These are phyloP conservation scores for Aurelia aurita DNA, from an alignment of 30 jellyfish, hydroid and myxozoan species.

Conservation along the genomic window DNA sequence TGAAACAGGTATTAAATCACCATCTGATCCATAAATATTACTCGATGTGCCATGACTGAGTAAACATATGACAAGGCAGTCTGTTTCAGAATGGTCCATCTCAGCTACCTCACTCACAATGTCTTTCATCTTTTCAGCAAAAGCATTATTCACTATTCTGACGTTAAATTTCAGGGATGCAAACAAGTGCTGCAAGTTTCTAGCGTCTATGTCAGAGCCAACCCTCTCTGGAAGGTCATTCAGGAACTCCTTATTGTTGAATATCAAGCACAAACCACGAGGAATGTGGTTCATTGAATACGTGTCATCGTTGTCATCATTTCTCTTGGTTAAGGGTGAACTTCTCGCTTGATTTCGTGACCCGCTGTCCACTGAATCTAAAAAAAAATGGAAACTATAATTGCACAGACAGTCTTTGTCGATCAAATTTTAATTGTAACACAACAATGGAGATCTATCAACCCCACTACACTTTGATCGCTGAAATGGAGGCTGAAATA, in stretches of 20 bases:
- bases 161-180: slow-evolving; percentile 58
- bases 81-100: slow-evolving; percentile 42
- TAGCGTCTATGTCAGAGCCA: slow-evolving; percentile 81
- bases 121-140: slow-evolving; percentile 53
- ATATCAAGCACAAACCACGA: slow-evolving; percentile 81
- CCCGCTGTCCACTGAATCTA: slow-evolving; percentile 67
- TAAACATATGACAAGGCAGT: slow-evolving; percentile 73
- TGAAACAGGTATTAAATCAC: slow-evolving; percentile 72
- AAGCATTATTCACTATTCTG: slow-evolving; percentile 68
- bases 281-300: slow-evolving; percentile 71
- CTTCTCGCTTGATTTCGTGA: slow-evolving; percentile 26
- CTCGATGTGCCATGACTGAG: slow-evolving; percentile 89
- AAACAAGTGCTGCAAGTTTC: slow-evolving; percentile 62
- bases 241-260: slow-evolving; percentile 70
- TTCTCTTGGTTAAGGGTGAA: slow-evolving; percentile 16
- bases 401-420: too few relatives aligned
- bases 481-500: too few relatives aligned
- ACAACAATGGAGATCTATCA: too few relatives aligned
- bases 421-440: too few relatives aligned
- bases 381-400: neutral
- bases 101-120: slow-evolving; percentile 42
- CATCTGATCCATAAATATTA: slow-evolving; percentile 75
- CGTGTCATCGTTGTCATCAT: slow-evolving; percentile 19
- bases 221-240: slow-evolving; percentile 60
- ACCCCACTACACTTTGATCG: too few relatives aligned